Evolutionary conservation across 92 coral and sea anemone species (phyloP), one percentile per base, ranked within the genome.

Genomic region (Palythoa grandiflora): DNA sequence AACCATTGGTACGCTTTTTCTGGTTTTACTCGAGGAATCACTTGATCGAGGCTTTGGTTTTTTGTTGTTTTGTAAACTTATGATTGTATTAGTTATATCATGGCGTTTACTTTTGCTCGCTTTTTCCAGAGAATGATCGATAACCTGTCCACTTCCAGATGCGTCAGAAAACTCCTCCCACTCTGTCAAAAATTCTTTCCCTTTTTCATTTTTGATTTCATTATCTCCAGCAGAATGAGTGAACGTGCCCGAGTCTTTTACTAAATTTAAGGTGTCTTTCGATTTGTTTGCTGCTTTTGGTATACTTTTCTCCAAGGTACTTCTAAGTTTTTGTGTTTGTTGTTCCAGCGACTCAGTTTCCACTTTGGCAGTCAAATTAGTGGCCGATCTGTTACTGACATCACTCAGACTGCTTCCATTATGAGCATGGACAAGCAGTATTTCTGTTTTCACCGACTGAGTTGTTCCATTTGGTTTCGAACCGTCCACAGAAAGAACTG

Each of bases 31-130:
- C 5, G 74, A 81, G 48, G 75, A 66, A 5, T 11, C 61, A 11
- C 48, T 65, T 19, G 1, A 9, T 5, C 12, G 19, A 20, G 40
- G 7, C n/a, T 80, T 66, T 44, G 86, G 20, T 20, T 48, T 68
- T 47, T 47, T 71, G 59, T 40, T 28, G 53, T 76, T 77, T 88
- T 16, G 71, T 63, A 14, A 44, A 17, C 52, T 37, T 55, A 44
- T 68, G 59, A 35, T 8, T 21, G 70, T 15, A 38, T 77, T 79
- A 48, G 72, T 88, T 37, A 78, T 70, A 79, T 77, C 91, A 84
- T 68, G 91, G 50, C 81, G 86, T 77, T 87, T 91, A 77, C 53
- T 84, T 91, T 87, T 87, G 68, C 37, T 83, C 35, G 13, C 83
- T 83, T 77, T 88, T 66, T 16, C 86, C 75, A 8, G 38, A 51